Percentiles rank a stretch among this genome's conserved stretches.
Conservation (phyloP, 1,140 invertebrate species). For the Pseudomyrmex pallidus region DNA sequence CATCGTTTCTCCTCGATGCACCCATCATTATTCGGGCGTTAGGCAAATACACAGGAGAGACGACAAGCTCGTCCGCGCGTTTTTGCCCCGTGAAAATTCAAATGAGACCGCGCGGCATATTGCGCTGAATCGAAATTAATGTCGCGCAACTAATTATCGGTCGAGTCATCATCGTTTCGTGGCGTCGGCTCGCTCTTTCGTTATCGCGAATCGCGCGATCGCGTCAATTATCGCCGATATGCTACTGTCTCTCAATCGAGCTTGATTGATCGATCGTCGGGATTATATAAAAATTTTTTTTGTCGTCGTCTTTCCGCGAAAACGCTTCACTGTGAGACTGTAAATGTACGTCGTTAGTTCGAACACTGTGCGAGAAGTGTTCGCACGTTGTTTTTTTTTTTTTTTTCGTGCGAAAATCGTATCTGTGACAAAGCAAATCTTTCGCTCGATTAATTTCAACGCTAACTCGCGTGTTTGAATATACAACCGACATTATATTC, state of each 20-base stretch:
- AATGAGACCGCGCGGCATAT: slow-evolving; percentile 83
- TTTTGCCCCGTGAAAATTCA: slow-evolving; percentile 83
- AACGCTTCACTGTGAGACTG: not conserved
- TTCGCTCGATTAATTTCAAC: not conserved
- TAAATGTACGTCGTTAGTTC: not conserved
- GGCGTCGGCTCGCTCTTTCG: slow-evolving; percentile 6
- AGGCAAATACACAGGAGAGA: slow-evolving; percentile 82
- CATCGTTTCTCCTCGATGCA: slow-evolving; percentile 62
- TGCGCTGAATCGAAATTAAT: slow-evolving; percentile 85
- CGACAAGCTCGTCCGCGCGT: slow-evolving; percentile 79
- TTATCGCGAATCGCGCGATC: not conserved
- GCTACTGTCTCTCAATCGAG: slow-evolving; percentile 22
- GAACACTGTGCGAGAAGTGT: no score
- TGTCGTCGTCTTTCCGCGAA: not conserved
- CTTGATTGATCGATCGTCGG: slow-evolving; percentile 40
- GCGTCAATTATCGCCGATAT: no score
- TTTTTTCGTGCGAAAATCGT: not conserved
- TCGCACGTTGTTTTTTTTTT: no score
- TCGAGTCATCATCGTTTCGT: slow-evolving; percentile 69
- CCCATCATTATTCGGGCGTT: slow-evolving; percentile 83
- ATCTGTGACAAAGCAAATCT: not conserved
- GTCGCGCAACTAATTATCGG: slow-evolving; percentile 83
- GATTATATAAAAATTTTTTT: not conserved
- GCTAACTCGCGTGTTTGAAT: not conserved
- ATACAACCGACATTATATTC: not conserved